phyloP scores from a whole-genome alignment of 2,113 vertebrate species.

The Verasper variegatus region DNA sequence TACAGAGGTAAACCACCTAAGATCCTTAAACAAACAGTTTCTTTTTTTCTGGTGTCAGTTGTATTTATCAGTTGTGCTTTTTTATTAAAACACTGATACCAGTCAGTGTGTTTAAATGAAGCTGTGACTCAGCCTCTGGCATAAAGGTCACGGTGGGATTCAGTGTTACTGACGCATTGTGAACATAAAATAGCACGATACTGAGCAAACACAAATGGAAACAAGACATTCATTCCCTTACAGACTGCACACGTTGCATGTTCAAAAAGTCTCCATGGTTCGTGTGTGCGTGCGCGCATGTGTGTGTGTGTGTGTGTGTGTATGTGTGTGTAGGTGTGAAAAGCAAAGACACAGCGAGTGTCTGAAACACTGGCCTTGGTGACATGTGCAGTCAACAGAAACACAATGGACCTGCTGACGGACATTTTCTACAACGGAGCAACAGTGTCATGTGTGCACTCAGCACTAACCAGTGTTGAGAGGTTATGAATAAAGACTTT shows the following conservation, averaged over 20 bases:
- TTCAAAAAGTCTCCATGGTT: slow-evolving; percentile 24
- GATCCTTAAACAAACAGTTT: no score
- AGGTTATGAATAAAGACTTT: not conserved
- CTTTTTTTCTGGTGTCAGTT: not conserved
- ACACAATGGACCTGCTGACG: slow-evolving; percentile 61
- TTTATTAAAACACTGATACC: not conserved
- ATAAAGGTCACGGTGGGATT: not conserved
- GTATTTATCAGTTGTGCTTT: not conserved
- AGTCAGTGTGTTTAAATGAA: not conserved
- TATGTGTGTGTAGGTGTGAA: not conserved
- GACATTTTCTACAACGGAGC: slow-evolving; percentile 62
- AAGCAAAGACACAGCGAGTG: not conserved
- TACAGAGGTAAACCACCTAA: no score
- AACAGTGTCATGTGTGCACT: slow-evolving; percentile 45
- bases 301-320: not conserved
- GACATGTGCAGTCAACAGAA: slow-evolving; percentile 49
- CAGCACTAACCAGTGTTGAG: slow-evolving; percentile 26
- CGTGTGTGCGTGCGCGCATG: not conserved
- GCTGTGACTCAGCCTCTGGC: not conserved
- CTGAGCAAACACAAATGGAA: slow-evolving; percentile 5
- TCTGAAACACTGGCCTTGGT: slow-evolving; percentile 27
- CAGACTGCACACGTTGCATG: not conserved
- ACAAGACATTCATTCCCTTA: slow-evolving; percentile 31
- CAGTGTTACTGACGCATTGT: not conserved
- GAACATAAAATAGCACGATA: no score